Conservation (phyloP, 2,113 vertebrate species). For the Cebidichthys violaceus region DNA sequence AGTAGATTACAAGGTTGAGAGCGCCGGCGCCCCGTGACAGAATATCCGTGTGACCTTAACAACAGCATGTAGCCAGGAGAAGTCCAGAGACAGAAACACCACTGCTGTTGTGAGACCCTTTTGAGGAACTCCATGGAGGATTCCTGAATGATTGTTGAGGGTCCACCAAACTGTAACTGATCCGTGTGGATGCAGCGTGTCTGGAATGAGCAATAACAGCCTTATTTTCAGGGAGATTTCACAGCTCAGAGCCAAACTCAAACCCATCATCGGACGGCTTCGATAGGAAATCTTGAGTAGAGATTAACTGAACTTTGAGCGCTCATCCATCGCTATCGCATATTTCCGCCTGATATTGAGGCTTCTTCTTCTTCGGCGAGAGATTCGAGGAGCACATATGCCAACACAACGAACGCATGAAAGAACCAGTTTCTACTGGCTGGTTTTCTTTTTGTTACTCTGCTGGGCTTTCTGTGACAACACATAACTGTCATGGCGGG, state of each 20-base stretch:
- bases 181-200: conserved; percentile 32
- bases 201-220: conserved; percentile 45
- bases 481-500: conserved; percentile 33
- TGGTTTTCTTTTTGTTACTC: conserved; percentile 27
- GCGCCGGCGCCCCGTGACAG: conserved; percentile 13
- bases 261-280: conserved; percentile 37
- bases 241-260: conserved; percentile 26
- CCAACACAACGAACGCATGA: not conserved
- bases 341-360: conserved; percentile 11
- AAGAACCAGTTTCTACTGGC: not conserved
- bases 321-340: conserved; percentile 29
- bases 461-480: conserved; percentile 26
- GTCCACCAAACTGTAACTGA: conserved; percentile 60
- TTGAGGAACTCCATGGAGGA: conserved; percentile 10
- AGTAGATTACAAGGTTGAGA: conserved; percentile 37
- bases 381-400: not conserved
- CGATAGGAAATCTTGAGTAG: conserved; percentile 31
- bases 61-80: not conserved
- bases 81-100: not conserved
- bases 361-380: conserved; percentile 11
- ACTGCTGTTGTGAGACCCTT: not conserved
- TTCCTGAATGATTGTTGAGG: conserved; percentile 46
- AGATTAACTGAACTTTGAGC: conserved; percentile 54
- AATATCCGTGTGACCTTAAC: conserved; percentile 11
- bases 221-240: conserved; percentile 38